Evolutionary conservation across 2,113 vertebrate species (phyloP), one percentile per base, ranked within the genome.

Genomic region (Spermophilus dauricus): DNA sequence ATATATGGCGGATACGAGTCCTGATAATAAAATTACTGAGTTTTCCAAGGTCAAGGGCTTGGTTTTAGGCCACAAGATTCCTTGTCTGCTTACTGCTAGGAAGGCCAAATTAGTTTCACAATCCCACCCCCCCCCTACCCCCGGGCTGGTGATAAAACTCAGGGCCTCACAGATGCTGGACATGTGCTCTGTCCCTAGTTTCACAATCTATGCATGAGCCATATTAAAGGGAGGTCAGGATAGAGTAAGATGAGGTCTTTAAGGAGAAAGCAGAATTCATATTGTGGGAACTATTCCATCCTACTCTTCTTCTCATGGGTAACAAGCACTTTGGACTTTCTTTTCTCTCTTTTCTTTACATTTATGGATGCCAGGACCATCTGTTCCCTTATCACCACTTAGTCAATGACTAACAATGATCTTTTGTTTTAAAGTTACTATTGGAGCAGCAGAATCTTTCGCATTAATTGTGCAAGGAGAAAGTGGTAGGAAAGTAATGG

Each of bases 11-110:
- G 82, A 75, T 28, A n/a, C 26, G 63, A 77, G 20, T 51, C 26
- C 76, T 93, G 78, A 82, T 89, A 86, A 98, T 83, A 69, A 86
- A 83, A n/a, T 42, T 9, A 70, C 48, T 91, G 84, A 61, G 70
- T 61, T 95, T 78, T 89, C 42, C 42, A 80, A 86, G 84, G 37
- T 5, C 6, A 6, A 81, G 8, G 56, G 53, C 26, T 51, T 39
- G 13, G 16, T 69, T 96, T 97, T 63, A 72, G 42, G 22, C 4
- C 45, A 51, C 10, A 28, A 39, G 17, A 76, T 56, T 91, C 9
- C 8, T 92, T 84, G 39, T 53, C 48, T 82, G 26, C 26, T 51
- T 75, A 17, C 56, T 96, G n/a, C 17, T 56, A 8, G 1, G 37
- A 78, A 94, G 34, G 28, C 37, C 42, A 87, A 84, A 48, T 12